These are phyloP conservation scores for Lochmaea capreae DNA, from an alignment of 2,888 invertebrate species.

Conservation along the genomic window DNA sequence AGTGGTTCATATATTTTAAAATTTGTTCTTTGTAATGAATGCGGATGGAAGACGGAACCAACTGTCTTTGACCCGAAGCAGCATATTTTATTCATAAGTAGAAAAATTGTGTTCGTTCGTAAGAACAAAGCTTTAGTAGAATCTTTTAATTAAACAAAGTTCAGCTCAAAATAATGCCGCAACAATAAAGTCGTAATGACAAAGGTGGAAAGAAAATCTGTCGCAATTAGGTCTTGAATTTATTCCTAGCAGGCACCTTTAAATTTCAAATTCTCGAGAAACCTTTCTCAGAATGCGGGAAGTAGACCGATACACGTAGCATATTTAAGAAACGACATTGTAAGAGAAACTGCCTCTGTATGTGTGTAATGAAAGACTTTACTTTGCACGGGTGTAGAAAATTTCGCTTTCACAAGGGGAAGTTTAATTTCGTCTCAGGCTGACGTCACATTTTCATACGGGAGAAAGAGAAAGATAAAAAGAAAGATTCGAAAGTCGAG, in stretches of 20 bases:
- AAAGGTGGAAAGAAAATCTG: slow-evolving; percentile 49
- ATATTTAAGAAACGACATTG: slow-evolving; percentile 62
- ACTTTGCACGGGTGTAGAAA: slow-evolving; percentile 65
- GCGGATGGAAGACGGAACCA: neutral
- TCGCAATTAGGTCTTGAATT: slow-evolving; percentile 40
- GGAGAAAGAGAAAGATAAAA: slow-evolving; percentile 67
- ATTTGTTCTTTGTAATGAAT: neutral
- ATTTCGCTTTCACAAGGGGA: slow-evolving; percentile 63
- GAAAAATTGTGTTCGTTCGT: slow-evolving; percentile 1
- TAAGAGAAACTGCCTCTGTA: slow-evolving; percentile 54
- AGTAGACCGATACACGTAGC: slow-evolving; percentile 59
- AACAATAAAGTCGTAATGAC: slow-evolving; percentile 51
- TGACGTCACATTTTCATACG: slow-evolving; percentile 66
- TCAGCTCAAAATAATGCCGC: slow-evolving; percentile 31
- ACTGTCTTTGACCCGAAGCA: slow-evolving; percentile 8
- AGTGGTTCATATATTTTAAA: slow-evolving; percentile 4
- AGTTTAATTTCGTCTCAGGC: slow-evolving; percentile 50
- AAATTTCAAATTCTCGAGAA: slow-evolving; percentile 48
- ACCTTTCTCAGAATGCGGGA: slow-evolving; percentile 45
- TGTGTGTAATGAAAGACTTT: slow-evolving; percentile 65
- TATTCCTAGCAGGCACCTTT: slow-evolving; percentile 43
- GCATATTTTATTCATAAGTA: slow-evolving; percentile 20
- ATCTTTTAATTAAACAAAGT: slow-evolving; percentile 24
- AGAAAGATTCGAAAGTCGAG: slow-evolving; percentile 54
- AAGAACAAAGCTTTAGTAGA: slow-evolving; percentile 17